A percentile compares a stretch with the other conserved stretches of the same genome.
Evolutionary conservation across 2,113 vertebrate genomes (phyloP).

Genomic region (Sapajus apella): DNA sequence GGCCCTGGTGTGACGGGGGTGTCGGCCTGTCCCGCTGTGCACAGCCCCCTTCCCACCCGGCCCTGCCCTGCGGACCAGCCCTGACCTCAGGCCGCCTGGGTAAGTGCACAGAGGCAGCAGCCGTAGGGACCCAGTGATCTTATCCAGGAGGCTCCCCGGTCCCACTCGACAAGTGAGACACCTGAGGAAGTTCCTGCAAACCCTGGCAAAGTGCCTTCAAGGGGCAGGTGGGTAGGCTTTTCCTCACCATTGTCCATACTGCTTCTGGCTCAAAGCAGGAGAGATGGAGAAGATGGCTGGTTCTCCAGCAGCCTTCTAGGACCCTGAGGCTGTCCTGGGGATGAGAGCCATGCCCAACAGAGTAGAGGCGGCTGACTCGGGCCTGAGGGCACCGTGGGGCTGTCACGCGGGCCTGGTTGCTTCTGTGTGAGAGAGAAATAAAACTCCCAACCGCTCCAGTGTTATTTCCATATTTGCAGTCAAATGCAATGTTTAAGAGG

Average conservation of each 20-base stretch:
- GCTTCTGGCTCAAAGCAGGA: not conserved
- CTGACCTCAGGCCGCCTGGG: not conserved
- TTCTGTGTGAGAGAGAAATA: not conserved
- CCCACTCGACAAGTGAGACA: not conserved
- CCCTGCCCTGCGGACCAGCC: not conserved
- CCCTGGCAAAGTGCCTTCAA: not conserved
- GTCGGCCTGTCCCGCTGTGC: not conserved
- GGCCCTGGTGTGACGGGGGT: not conserved
- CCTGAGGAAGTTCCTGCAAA: not conserved
- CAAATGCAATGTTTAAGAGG: not conserved
- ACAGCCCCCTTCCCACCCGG: not conserved
- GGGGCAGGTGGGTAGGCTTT: not conserved
- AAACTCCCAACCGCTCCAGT: too few species aligned
- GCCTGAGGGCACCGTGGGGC: rapidly evolving
- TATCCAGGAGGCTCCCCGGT: not conserved
- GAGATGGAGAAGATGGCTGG: not conserved
- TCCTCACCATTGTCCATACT: not conserved
- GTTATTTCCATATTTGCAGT: not conserved
- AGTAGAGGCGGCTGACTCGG: not conserved
- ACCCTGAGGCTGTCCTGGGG: not conserved
- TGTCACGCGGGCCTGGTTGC: not conserved
- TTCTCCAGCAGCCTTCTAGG: not conserved
- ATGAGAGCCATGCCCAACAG: too few species aligned
- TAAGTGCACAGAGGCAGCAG: not conserved
- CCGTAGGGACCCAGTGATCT: not conserved